phyloP scores from a whole-genome alignment of 2,797 vertebrate species.

The Danionella dracula region DNA sequence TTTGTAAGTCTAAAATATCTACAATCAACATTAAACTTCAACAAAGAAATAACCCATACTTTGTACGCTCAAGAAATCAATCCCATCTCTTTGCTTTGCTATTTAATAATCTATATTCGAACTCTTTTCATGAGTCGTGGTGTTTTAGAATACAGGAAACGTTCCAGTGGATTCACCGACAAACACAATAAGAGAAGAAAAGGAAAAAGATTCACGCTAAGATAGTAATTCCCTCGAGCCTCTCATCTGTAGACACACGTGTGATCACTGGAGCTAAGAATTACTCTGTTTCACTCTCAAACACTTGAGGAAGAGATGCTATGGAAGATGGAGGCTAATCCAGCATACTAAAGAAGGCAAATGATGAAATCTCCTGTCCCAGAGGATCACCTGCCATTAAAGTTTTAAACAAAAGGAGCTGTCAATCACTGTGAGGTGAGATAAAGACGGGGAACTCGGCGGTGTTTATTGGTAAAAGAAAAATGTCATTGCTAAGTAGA shows the following conservation, averaged over 20 bases:
- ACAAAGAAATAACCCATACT: no score
- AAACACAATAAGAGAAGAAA: background rate
- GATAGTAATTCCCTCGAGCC: slow-evolving; percentile 50
- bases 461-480: no score
- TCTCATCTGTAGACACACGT: slow-evolving; percentile 47
- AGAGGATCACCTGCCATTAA: slow-evolving; percentile 67
- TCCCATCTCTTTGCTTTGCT: no score
- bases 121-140: no score
- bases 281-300: slow-evolving; percentile 2
- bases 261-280: slow-evolving; percentile 52
- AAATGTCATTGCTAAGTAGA: no score
- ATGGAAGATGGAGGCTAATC: slow-evolving; percentile 45
- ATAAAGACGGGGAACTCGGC: background rate
- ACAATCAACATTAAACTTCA: no score
- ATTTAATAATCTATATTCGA: no score
- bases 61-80: no score
- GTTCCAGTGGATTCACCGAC: background rate
- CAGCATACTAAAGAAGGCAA: slow-evolving; percentile 64
- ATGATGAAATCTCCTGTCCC: slow-evolving; percentile 68
- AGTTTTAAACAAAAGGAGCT: slow-evolving; percentile 61
- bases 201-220: slow-evolving; percentile 15
- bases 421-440: slow-evolving; percentile 62
- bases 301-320: slow-evolving; percentile 23
- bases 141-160: background rate
- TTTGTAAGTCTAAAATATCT: no score